Percentiles rank a stretch among this genome's conserved stretches.
Conservation (phyloP, 1,140 invertebrate genomes). For the Telenomus remus region DNA sequence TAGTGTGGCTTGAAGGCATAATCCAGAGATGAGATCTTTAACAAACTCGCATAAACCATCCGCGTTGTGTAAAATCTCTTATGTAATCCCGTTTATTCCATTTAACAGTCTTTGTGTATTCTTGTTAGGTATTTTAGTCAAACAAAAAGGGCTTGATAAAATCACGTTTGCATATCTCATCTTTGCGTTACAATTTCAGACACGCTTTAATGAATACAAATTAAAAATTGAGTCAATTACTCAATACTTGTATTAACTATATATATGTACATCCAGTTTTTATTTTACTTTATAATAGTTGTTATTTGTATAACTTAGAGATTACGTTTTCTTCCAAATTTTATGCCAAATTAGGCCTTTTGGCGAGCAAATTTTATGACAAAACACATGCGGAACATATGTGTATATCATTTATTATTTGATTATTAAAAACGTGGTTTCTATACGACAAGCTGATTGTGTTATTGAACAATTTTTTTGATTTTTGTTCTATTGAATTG, state of each 20-base stretch:
- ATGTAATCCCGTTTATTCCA: background rate
- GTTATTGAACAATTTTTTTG: too few relatives aligned
- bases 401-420: too few relatives aligned
- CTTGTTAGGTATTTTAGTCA: background rate
- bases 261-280: slow-evolving; percentile 9
- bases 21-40: slow-evolving; percentile 19
- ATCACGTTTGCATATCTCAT: background rate
- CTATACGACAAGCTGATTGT: too few relatives aligned
- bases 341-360: too few relatives aligned
- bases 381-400: too few relatives aligned
- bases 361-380: too few relatives aligned
- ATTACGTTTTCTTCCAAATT: background rate
- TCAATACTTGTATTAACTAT: slow-evolving; percentile 4
- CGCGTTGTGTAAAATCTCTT: background rate
- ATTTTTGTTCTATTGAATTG: too few relatives aligned
- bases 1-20: background rate
- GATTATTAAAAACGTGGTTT: too few relatives aligned
- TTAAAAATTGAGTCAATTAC: slow-evolving; percentile 12
- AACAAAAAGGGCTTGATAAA: background rate
- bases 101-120: background rate
- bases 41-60: background rate
- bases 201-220: slow-evolving; percentile 5
- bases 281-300: background rate
- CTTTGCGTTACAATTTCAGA: slow-evolving; percentile 19
- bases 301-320: background rate